phyloP scores from a whole-genome alignment of 2,113 vertebrate genomes.

The Saguinus imperator region DNA sequence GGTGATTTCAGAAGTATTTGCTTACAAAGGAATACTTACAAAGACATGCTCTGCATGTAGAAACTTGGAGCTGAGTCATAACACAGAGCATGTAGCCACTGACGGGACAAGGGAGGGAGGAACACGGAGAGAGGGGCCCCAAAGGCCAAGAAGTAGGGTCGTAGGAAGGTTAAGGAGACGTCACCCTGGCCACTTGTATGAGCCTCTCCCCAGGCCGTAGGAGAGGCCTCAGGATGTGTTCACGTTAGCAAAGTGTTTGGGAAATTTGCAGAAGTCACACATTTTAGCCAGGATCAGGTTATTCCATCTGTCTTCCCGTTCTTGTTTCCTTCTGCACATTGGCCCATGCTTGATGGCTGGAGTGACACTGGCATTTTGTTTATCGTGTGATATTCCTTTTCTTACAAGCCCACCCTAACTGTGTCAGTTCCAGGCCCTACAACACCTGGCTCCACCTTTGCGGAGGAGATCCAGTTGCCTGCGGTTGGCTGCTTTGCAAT shows the following conservation, averaged over 20 bases:
- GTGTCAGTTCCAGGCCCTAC: not conserved
- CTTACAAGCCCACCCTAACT: not conserved
- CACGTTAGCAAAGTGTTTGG: accelerated
- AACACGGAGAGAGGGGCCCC: not conserved
- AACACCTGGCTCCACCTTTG: not conserved
- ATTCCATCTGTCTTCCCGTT: not conserved
- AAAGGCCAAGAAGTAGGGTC: not conserved
- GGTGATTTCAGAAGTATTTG: accelerated
- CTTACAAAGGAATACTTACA: not conserved
- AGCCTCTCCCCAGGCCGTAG: not conserved
- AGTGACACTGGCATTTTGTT: not conserved
- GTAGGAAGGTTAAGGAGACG: accelerated
- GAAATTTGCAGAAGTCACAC: not conserved
- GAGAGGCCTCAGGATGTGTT: no score
- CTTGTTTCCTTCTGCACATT: not conserved
- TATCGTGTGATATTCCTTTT: not conserved
- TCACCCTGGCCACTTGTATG: not conserved
- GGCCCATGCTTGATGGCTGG: not conserved
- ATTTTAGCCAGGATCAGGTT: not conserved
- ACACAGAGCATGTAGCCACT: accelerated
- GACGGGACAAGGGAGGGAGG: not conserved
- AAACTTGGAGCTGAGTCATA: not conserved
- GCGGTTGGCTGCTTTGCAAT: not conserved
- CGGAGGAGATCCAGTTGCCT: not conserved
- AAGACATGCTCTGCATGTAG: accelerated